These are phyloP conservation scores for Melanostoma mellinum DNA, from an alignment of 2,888 invertebrate species.

Conservation along the genomic window DNA sequence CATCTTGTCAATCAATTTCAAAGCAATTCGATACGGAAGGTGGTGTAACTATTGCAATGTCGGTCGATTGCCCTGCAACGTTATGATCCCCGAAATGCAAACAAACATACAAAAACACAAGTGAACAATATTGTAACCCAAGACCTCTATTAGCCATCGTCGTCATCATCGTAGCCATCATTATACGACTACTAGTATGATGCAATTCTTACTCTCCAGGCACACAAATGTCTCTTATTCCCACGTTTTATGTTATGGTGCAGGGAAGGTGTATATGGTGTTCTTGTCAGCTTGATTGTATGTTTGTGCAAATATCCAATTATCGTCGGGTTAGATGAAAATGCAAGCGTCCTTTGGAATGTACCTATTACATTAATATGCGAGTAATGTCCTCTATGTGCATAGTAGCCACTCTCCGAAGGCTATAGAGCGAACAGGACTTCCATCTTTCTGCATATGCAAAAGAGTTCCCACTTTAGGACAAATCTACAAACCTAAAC, in stretches of 20 bases:
- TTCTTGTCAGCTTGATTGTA: not conserved
- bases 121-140: constrained; percentile 53
- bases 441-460: too few relatives aligned
- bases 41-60: not conserved
- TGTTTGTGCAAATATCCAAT: constrained; percentile 68
- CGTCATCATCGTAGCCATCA: constrained; percentile 9
- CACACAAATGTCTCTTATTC: not conserved
- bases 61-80: constrained; percentile 3
- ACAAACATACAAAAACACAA: constrained; percentile 41
- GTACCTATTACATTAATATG: constrained; percentile 62
- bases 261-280: constrained; percentile 8
- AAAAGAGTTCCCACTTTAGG: too few relatives aligned
- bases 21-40: not conserved
- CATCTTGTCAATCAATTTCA: not conserved
- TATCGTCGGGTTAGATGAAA: constrained; percentile 56
- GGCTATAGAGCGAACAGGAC: constrained; percentile 4
- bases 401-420: constrained; percentile 12
- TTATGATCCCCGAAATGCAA: constrained; percentile 33
- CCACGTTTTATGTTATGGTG: constrained; percentile 2
- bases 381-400: constrained; percentile 47
- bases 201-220: constrained; percentile 12
- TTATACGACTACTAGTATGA: not conserved
- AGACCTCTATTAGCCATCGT: constrained; percentile 51
- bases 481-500: too few relatives aligned
- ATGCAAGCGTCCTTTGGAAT: constrained; percentile 49